Conservation (phyloP, 2,888 invertebrate genomes). For the Drosophila macrospina region DNA sequence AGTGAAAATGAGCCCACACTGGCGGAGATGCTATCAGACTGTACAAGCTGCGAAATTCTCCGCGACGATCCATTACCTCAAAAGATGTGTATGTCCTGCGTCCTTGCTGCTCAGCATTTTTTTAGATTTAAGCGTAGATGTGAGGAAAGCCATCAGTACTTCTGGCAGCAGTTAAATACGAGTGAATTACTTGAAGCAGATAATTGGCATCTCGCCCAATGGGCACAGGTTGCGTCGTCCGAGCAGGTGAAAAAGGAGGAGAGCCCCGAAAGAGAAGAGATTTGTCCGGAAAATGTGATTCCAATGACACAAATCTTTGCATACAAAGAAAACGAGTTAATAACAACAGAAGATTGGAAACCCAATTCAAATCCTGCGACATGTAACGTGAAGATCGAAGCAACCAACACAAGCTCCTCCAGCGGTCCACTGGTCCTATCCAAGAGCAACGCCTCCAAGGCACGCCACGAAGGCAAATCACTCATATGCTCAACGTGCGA, state of each 20-base stretch:
- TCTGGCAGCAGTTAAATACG: conserved; percentile 33
- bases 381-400: conserved; percentile 3
- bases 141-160: conserved; percentile 65
- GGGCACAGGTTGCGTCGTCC: too few relatives aligned
- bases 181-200: neutral
- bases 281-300: neutral
- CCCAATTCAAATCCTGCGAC: neutral
- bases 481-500: conserved; percentile 86
- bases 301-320: too few relatives aligned
- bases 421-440: neutral
- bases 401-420: neutral
- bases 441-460: conserved; percentile 43
- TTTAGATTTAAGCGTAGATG: conserved; percentile 78
- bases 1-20: conserved; percentile 33
- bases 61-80: conserved; percentile 63
- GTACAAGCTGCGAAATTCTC: conserved; percentile 52
- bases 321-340: neutral
- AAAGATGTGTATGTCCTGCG: conserved; percentile 73
- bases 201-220: neutral
- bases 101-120: conserved; percentile 54
- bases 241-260: neutral
- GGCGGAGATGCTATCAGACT: conserved; percentile 66
- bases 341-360: neutral
- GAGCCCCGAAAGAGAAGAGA: neutral
- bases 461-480: conserved; percentile 65